Conservation (phyloP, 2,888 invertebrate species). For the Coleophora deauratella region DNA sequence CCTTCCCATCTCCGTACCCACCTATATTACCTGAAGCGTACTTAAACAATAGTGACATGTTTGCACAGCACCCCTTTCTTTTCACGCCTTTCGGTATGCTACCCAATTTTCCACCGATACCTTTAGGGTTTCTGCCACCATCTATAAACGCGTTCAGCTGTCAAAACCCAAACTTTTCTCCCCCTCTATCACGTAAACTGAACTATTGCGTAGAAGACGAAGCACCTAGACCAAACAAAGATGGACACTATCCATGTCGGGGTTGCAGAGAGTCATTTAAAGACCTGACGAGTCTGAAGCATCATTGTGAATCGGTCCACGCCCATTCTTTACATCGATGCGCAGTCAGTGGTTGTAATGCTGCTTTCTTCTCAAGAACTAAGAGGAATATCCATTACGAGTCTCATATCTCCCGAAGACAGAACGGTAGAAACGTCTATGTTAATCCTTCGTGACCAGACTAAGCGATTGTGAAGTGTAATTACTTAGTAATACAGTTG, state of each 20-base stretch:
- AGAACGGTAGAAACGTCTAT: slow-evolving; percentile 44
- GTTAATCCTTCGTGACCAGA: slow-evolving; percentile 47
- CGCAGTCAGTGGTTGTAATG: slow-evolving; percentile 83
- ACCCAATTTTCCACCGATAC: slow-evolving; percentile 61
- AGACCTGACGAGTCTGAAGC: slow-evolving; percentile 77
- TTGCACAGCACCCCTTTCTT: slow-evolving; percentile 60
- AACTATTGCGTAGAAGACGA: slow-evolving; percentile 80
- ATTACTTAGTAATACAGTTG: slow-evolving; percentile 16
- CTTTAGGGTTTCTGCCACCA: slow-evolving; percentile 60
- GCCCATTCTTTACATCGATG: slow-evolving; percentile 81
- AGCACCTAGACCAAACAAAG: slow-evolving; percentile 77
- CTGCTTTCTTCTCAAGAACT: slow-evolving; percentile 85
- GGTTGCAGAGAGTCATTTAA: slow-evolving; percentile 79
- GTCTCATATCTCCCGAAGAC: slow-evolving; percentile 69
- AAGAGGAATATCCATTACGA: slow-evolving; percentile 85
- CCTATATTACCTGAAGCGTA: slow-evolving; percentile 56
- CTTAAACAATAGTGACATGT: slow-evolving; percentile 54
- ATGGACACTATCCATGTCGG: slow-evolving; percentile 80
- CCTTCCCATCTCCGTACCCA: slow-evolving; percentile 48
- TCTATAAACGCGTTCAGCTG: slow-evolving; percentile 54
- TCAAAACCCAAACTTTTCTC: slow-evolving; percentile 51
- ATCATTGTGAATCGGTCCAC: slow-evolving; percentile 82
- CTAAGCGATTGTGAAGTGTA: slow-evolving; percentile 4
- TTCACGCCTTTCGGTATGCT: slow-evolving; percentile 66
- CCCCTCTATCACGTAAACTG: slow-evolving; percentile 51